Evolutionary conservation across 2,797 vertebrate genomes (phyloP), one percentile per base, ranked within the genome.

Genomic region (Agapornis canus): DNA sequence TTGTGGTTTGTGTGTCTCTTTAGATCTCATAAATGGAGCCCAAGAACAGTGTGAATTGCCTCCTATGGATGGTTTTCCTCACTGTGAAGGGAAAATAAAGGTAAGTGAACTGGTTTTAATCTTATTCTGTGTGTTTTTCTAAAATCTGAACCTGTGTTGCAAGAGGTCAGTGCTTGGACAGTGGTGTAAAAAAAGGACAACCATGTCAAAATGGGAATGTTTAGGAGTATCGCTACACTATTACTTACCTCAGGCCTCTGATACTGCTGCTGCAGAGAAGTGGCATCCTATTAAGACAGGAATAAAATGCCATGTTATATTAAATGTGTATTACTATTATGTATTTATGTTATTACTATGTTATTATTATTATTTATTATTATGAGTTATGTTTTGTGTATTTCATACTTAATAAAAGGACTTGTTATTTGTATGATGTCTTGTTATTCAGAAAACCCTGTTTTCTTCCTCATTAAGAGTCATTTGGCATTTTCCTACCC

Each of bases 21-120:
- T 96, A 99, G 99, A 99, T 98, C 99, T 99, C 93, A 98, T 99
- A 95, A 99, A 99, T 68, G 99, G 99, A 96, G 99, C 99, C 96
- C 99, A 99, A 98, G 99, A 99, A 97, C 99, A 99, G 98, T 99
- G 99, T 92, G 98, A 99, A 97, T 98, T 99, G 97, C 99, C 99
- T 94, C 97, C 98, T 96, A 98, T 99, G 98, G 99, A 99, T 94
- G 99, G 99, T 96, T 99, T 99, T 96, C 99, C 99, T 96, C 99
- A 99, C 98, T 99, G 99, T 64, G 99, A 99, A 98, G 98, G 98
- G 96, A 99, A 99, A 96, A 86, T 99, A 96, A 99, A 99, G 98
- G 99, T 99, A 98, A 98, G 39, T 72, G 77, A 87, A 22, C 43
- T 54, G 16, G 1, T 75, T 68, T 90, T 88, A 45, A 79, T 83